Evolutionary conservation across 2,888 invertebrate species (phyloP).

Genomic region (Oasisia sp.): DNA sequence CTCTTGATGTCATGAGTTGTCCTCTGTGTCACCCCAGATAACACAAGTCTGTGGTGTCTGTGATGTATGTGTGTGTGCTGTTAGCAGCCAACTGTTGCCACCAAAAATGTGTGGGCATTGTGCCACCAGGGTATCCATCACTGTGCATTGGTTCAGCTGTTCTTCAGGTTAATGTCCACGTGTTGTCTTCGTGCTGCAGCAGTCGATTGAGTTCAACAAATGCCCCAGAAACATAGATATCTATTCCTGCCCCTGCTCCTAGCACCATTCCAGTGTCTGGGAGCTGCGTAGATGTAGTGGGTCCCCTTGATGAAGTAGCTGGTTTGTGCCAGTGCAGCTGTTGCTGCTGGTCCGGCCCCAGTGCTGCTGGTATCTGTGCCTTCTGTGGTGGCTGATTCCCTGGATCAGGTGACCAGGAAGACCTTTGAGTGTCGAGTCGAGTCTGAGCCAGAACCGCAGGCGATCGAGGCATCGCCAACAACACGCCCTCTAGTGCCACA

Average conservation of each 20-base stretch:
- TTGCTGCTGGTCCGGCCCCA: not conserved
- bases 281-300: not conserved
- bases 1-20: not conserved
- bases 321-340: not conserved
- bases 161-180: conserved; percentile 10
- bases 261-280: not conserved
- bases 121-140: conserved; percentile 1
- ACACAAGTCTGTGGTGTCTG: not conserved
- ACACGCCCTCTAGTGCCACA: too few relatives aligned
- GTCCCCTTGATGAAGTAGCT: not conserved
- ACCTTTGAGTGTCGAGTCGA: too few relatives aligned
- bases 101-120: not conserved
- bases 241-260: not conserved
- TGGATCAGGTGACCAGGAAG: not conserved
- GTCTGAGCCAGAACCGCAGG: too few relatives aligned
- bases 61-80: not conserved
- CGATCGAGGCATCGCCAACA: too few relatives aligned
- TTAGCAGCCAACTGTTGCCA: not conserved
- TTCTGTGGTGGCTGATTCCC: not conserved
- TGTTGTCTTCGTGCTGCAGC: not conserved
- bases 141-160: not conserved
- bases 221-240: not conserved
- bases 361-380: not conserved
- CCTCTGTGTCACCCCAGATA: not conserved
- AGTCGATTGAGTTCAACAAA: not conserved